Base-by-base conservation (phyloP, 2,797 vertebrate genomes). In the Pygocentrus nattereri region DNA sequence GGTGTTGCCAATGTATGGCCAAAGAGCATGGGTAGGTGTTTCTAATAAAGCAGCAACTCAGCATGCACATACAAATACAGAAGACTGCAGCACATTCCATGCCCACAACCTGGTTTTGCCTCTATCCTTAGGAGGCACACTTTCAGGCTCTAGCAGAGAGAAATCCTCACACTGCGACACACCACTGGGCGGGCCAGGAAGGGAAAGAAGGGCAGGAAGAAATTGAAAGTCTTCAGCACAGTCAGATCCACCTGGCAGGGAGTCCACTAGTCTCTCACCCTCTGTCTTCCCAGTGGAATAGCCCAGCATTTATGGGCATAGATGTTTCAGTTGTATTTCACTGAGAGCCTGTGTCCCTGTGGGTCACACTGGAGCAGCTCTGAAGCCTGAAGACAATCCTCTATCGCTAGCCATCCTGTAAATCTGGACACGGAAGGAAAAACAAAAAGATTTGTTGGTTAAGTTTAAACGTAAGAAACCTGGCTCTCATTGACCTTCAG, bases 131-230 rank as follows among this genome's bases (percentile, higher is more conserved):
- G n/a, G 54, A 10, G 19, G 11, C n/a, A 23, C 6, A 25, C 18
- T 2, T 23, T 18, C 61, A 64, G 81, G 70, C 62, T 76, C 70
- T 23, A 49, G 70, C 85, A 72, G 82, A 74, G 83, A 76, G 34
- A 78, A 76, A 76, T 84, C 86, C 83, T 86, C 77, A 81, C 82
- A 31, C 75, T 74, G 31, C 74, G 74, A 75, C 41, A 68, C 85
- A 81, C 88, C 87, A 85, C 88, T 79, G 89, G 87, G 87, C 75
- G 83, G 85, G 81, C 78, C 4, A 25, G 59, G 65, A 87, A 78
- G 82, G 75, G 77, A 78, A 83, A 78, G 80, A 87, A 83, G 82
- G 80, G 80, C 86, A 84, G 61, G 79, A 76, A 76, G 34, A 69
- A 86, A 82, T 82, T 78, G 82, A 68, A 84, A 87, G 74, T 85